Conservation (phyloP, 2,797 vertebrate genomes). For the Spinus pinus region DNA sequence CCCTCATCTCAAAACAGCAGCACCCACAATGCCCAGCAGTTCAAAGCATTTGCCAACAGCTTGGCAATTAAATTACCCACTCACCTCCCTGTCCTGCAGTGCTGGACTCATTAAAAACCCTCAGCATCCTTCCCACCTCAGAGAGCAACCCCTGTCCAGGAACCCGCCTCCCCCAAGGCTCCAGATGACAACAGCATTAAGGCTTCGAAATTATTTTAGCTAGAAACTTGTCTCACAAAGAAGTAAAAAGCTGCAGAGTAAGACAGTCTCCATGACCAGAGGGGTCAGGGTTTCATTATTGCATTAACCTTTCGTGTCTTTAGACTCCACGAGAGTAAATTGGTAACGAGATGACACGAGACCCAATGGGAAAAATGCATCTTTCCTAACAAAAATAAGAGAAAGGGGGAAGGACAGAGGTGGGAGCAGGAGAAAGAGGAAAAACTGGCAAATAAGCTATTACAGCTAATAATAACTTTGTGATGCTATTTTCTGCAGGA, state of each 20-base stretch:
- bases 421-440: neutral
- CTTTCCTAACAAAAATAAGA: slow-evolving; percentile 32
- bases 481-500: slow-evolving; percentile 37
- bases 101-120: neutral
- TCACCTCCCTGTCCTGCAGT: neutral
- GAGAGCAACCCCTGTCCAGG: slow-evolving; percentile 9
- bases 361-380: neutral
- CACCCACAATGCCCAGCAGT: neutral
- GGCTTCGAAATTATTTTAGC: slow-evolving; percentile 49
- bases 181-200: slow-evolving; percentile 33
- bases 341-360: slow-evolving; percentile 40
- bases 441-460: slow-evolving; percentile 40
- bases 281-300: slow-evolving; percentile 67
- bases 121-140: slow-evolving; percentile 13
- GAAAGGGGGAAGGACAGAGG: neutral
- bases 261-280: slow-evolving; percentile 39
- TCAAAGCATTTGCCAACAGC: neutral
- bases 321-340: slow-evolving; percentile 55
- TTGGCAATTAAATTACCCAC: neutral
- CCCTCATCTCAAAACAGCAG: neutral
- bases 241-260: slow-evolving; percentile 61
- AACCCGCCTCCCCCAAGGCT: neutral
- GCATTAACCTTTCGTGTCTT: slow-evolving; percentile 68
- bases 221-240: slow-evolving; percentile 56
- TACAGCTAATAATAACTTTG: slow-evolving; percentile 58